A percentile compares a stretch with the other conserved stretches of the same genome.
Evolutionary conservation across 2,888 invertebrate genomes (phyloP).

Genomic region (Polydesmus complanatus): DNA sequence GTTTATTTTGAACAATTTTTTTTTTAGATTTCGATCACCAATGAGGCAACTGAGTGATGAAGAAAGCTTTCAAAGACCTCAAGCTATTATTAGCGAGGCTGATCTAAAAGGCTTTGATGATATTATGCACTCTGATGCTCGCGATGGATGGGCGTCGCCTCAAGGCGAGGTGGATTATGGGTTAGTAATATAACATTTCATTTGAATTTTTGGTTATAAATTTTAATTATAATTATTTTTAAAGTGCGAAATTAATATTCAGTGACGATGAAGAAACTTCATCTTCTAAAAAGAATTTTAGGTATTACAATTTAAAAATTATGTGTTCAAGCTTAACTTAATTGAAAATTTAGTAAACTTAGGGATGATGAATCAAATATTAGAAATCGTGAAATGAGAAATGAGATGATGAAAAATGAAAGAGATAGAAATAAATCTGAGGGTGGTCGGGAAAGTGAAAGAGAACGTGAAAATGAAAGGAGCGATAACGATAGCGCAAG

Average conservation of each 20-base stretch:
- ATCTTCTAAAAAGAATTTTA: slow-evolving; percentile 7
- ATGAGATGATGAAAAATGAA: slow-evolving; percentile 19
- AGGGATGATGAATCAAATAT: slow-evolving; percentile 19
- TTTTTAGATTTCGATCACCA: slow-evolving; percentile 21
- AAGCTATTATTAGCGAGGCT: slow-evolving; percentile 77
- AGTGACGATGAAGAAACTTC: slow-evolving; percentile 66
- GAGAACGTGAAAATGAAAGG: slow-evolving; percentile 19
- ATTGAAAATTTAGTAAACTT: background rate
- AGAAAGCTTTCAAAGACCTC: slow-evolving; percentile 28
- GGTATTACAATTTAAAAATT: background rate
- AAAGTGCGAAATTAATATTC: slow-evolving; percentile 76
- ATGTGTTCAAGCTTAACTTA: background rate
- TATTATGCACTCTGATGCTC: slow-evolving; percentile 56
- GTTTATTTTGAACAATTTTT: background rate
- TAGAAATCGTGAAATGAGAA: slow-evolving; percentile 15
- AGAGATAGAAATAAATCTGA: slow-evolving; percentile 20
- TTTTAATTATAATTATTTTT: slow-evolving; percentile 18
- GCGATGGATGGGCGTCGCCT: slow-evolving; percentile 68
- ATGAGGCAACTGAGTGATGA: slow-evolving; percentile 23
- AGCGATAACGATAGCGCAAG: slow-evolving; percentile 20
- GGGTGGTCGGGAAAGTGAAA: slow-evolving; percentile 17
- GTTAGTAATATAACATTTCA: slow-evolving; percentile 13
- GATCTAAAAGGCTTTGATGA: slow-evolving; percentile 85
- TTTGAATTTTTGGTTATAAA: too few relatives aligned
- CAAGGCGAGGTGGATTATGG: slow-evolving; percentile 89